Evolutionary conservation across 2,888 invertebrate genomes (phyloP).

Genomic region (Dorcus parallelipipedus): DNA sequence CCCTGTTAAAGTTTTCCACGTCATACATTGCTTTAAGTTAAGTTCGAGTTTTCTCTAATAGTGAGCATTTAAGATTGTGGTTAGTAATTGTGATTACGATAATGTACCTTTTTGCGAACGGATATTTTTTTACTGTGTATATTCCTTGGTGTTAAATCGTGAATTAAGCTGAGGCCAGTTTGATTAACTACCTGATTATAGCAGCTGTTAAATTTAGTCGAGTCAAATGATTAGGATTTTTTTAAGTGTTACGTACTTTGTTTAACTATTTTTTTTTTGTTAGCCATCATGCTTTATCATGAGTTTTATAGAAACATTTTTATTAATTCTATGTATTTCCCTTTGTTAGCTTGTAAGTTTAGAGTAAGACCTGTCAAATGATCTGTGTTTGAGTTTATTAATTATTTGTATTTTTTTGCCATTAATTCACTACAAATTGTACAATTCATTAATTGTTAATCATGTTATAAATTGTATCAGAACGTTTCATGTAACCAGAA

Average conservation of each 20-base stretch:
- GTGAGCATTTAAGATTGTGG: not conserved
- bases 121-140: constrained; percentile 1
- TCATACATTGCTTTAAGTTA: not conserved
- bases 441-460: no score
- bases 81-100: not conserved
- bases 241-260: not conserved
- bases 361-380: not conserved
- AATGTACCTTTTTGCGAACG: not conserved
- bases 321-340: not conserved
- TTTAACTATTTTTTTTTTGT: not conserved
- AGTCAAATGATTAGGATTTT: not conserved
- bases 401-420: no score
- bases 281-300: not conserved
- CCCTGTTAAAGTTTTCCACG: not conserved
- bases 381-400: not conserved
- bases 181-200: not conserved
- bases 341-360: not conserved
- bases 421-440: no score
- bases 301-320: not conserved
- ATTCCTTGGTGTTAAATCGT: not conserved
- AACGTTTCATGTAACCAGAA: no score
- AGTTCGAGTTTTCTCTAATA: not conserved
- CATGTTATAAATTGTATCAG: no score
- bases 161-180: not conserved
- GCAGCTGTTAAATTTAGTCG: not conserved